Conservation (phyloP, 1,140 invertebrate species). For the Chrysoperla carnea region DNA sequence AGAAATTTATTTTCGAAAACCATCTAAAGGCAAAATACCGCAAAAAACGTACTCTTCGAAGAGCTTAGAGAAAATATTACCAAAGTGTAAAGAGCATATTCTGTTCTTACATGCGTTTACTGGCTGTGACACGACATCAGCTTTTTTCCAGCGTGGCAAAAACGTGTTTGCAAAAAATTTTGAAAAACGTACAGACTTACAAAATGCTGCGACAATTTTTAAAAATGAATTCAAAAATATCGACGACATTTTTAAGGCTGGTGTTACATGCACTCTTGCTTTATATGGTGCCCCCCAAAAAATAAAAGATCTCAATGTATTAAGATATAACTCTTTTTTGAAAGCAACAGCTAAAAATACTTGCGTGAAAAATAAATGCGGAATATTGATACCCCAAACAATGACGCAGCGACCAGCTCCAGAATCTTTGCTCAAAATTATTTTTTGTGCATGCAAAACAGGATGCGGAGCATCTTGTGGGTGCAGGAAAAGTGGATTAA, state of each 20-base stretch:
- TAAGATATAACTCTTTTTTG: conserved; percentile 1
- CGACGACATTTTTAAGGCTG: too few relatives aligned
- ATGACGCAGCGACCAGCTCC: conserved; percentile 10
- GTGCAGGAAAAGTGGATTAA: conserved; percentile 12
- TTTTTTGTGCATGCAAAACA: conserved; percentile 13
- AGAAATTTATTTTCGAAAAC: conserved; percentile 10
- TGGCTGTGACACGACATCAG: conserved; percentile 10
- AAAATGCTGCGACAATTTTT: conserved; percentile 10
- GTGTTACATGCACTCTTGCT: too few relatives aligned
- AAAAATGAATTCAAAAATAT: conserved; percentile 2
- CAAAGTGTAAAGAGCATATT: conserved; percentile 12
- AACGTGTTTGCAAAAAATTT: conserved; percentile 10
- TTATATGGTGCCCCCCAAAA: too few relatives aligned
- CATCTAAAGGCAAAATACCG: conserved; percentile 8
- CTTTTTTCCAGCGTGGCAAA: conserved; percentile 11
- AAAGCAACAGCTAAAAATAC: too few relatives aligned
- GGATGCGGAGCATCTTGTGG: conserved; percentile 11
- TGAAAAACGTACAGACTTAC: conserved; percentile 10
- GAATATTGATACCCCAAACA: conserved; percentile 1
- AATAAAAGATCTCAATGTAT: conserved; percentile 9
- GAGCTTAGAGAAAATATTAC: conserved; percentile 9
- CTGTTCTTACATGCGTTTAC: conserved; percentile 13
- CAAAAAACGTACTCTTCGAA: conserved; percentile 9
- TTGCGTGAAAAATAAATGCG: too few relatives aligned
- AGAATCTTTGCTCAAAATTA: conserved; percentile 10